Evolutionary conservation across 2,797 vertebrate species (phyloP), one percentile per base, ranked within the genome.

Genomic region (Microctenopoma lineatum): DNA sequence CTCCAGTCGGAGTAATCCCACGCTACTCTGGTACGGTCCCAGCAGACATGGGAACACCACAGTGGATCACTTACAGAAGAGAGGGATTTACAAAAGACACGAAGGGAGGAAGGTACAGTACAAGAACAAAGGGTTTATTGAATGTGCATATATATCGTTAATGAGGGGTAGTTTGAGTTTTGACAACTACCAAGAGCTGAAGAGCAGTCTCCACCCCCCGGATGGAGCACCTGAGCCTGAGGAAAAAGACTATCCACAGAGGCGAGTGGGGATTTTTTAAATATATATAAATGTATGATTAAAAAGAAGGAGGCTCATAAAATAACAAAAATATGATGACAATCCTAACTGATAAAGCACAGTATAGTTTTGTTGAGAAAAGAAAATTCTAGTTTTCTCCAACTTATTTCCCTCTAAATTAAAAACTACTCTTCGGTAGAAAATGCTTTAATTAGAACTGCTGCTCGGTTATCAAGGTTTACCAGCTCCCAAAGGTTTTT

Each of bases 31-130:
- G 89, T 86, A 63, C 54, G 5, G 74, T 61, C 89, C 88, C 90
- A 87, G 80, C 79, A 91, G 84, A 86, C 83, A 84, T 80, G 81
- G 83, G 79, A 90, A 92, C 84, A 85, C 67, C 66, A 74, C 78
- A 86, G 87, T 79, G 75, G 84, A 90, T 89, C 85, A 87, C 77
- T 80, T 77, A 66, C 66, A 65, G 84, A 87, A 80, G 77, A 87
- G 75, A 74, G 68, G 85, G 88, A 86, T 86, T 90, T 90, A 82
- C 75, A 77, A 76, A 82, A 76, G 57, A 83, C 81, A 87, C 86
- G 82, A 90, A 83, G 84, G 71, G 53, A 81, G 67, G 70, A 67
- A 66, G 72, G 66, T 84, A 81, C 75, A 80, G 81, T 66, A 60
- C 75, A 74, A 59, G 62, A 69, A 77, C 51, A 66, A 73, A 81